Conservation (phyloP, 2,888 invertebrate genomes). For the Polia nebulosa region DNA sequence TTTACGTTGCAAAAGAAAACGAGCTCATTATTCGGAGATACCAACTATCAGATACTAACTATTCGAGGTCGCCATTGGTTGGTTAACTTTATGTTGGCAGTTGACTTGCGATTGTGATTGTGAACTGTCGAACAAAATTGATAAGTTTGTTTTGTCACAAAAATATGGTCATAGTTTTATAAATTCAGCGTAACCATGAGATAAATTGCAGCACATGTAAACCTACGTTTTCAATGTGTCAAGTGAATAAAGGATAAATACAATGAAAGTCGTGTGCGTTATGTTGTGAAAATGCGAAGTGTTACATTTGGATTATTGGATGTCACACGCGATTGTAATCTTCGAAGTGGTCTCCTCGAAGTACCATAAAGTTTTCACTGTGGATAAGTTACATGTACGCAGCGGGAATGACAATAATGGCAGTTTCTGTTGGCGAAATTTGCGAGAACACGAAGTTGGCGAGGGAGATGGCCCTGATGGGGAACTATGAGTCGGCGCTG, state of each 20-base stretch:
- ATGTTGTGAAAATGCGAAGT: slow-evolving; percentile 83
- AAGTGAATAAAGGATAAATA: slow-evolving; percentile 69
- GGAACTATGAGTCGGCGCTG: slow-evolving; percentile 98
- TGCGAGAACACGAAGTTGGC: slow-evolving; percentile 98
- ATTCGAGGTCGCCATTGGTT: slow-evolving; percentile 66
- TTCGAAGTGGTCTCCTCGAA: slow-evolving; percentile 76
- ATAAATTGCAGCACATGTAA: slow-evolving; percentile 72
- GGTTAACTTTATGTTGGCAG: slow-evolving; percentile 66
- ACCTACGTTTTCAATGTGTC: slow-evolving; percentile 63
- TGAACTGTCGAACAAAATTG: slow-evolving; percentile 80
- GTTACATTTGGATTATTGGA: slow-evolving; percentile 79
- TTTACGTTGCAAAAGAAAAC: slow-evolving; percentile 28
- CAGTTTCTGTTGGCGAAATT: slow-evolving; percentile 97
- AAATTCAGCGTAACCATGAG: slow-evolving; percentile 79
- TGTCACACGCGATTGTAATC: slow-evolving; percentile 83
- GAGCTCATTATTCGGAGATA: slow-evolving; percentile 3
- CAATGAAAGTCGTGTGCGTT: slow-evolving; percentile 72
- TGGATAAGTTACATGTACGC: slow-evolving; percentile 87
- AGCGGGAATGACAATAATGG: slow-evolving; percentile 95
- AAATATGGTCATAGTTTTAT: slow-evolving; percentile 76
- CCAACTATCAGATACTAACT: slow-evolving; percentile 46
- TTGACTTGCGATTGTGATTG: slow-evolving; percentile 73
- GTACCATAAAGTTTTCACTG: slow-evolving; percentile 77
- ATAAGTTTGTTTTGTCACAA: slow-evolving; percentile 85
- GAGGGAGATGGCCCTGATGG: slow-evolving; percentile 98